phyloP scores from a whole-genome alignment of 2,113 vertebrate species.

The Galbula dea region DNA sequence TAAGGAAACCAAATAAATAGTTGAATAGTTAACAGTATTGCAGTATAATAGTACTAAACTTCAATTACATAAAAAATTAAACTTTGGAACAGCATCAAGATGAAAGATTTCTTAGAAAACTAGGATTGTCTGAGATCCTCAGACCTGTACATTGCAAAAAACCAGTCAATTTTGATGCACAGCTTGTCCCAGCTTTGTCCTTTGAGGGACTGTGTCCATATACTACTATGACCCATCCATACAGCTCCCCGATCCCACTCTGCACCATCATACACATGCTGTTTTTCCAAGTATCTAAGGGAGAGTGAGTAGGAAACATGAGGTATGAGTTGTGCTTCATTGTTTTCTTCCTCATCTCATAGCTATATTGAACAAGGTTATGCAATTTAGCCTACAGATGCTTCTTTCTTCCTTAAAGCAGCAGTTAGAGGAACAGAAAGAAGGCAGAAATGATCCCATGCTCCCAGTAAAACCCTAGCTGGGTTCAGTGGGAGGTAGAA shows the following conservation, averaged over 20 bases:
- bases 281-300: not conserved
- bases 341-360: slow-evolving; percentile 15
- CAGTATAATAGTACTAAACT: slow-evolving; percentile 41
- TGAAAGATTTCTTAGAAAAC: slow-evolving; percentile 12
- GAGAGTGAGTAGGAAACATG: not conserved
- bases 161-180: not conserved
- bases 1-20: slow-evolving; percentile 54
- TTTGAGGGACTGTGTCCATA: not conserved
- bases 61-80: slow-evolving; percentile 33
- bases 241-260: not conserved
- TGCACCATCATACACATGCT: not conserved
- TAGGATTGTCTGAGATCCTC: not conserved
- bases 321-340: not conserved
- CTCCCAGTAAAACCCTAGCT: not conserved
- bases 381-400: not conserved
- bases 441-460: not conserved
- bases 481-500: not conserved
- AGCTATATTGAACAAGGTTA: not conserved
- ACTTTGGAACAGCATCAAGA: slow-evolving; percentile 42
- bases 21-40: slow-evolving; percentile 31
- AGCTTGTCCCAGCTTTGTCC: not conserved
- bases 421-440: not conserved
- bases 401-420: slow-evolving; percentile 12
- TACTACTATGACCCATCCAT: not conserved
- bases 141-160: not conserved